phyloP scores from a whole-genome alignment of 37 sponge, comb jelly and placozoan species.

The Cladorhizidae sp. region DNA sequence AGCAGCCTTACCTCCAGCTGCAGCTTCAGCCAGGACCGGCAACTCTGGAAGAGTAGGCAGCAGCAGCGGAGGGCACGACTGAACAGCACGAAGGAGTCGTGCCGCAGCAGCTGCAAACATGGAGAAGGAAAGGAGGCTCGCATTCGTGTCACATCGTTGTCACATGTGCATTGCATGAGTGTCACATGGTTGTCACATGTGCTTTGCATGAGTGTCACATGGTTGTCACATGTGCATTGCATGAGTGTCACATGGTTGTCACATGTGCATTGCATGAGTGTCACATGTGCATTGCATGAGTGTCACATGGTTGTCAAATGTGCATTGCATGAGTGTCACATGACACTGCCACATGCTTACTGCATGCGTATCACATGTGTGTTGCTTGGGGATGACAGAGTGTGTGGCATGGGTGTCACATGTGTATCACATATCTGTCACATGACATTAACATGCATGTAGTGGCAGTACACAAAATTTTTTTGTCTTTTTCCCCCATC shows the following conservation, averaged over 20 bases:
- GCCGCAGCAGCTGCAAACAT: slow-evolving; percentile 50
- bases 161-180: too few relatives aligned
- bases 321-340: too few relatives aligned
- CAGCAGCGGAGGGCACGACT: slow-evolving; percentile 63
- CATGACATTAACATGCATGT: neutral
- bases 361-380: too few relatives aligned
- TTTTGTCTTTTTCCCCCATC: too few relatives aligned
- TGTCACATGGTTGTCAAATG: neutral
- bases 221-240: neutral
- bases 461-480: neutral
- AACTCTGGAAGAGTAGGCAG: slow-evolving; percentile 69
- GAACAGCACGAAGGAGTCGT: slow-evolving; percentile 73
- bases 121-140: too few relatives aligned
- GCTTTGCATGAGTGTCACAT: too few relatives aligned
- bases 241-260: neutral
- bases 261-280: too few relatives aligned
- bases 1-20: slow-evolving; percentile 85
- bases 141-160: too few relatives aligned
- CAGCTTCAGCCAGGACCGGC: slow-evolving; percentile 70
- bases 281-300: neutral
- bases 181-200: neutral
- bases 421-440: too few relatives aligned
- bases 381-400: neutral
- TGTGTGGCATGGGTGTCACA: neutral
- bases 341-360: neutral